Evolutionary conservation across 2,113 vertebrate species (phyloP).

Genomic region (Tonatia bakeri): DNA sequence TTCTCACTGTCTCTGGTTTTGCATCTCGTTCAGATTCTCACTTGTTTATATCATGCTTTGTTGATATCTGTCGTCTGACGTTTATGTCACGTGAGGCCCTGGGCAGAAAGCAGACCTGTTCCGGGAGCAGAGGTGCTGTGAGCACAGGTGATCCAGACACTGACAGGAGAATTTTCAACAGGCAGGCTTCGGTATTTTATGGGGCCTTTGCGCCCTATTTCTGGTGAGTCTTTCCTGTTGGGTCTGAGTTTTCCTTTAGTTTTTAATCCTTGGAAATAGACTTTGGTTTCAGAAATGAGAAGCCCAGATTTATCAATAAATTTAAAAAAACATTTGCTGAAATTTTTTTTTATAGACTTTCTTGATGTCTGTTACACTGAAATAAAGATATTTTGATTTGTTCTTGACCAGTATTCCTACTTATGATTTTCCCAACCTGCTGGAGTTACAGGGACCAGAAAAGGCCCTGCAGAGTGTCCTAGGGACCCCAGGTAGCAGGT

Average conservation of each 20-base stretch:
- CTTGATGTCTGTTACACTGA: background rate
- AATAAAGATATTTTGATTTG: background rate
- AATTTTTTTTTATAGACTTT: background rate
- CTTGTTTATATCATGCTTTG: background rate
- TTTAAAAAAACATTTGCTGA: background rate
- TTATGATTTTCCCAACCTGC: background rate
- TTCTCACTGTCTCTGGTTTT: background rate
- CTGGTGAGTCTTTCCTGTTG: background rate
- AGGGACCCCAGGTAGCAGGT: background rate
- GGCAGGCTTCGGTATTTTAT: accelerated
- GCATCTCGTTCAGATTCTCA: background rate
- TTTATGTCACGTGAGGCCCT: background rate
- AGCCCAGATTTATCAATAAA: background rate
- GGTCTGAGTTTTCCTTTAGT: background rate
- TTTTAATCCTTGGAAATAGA: background rate
- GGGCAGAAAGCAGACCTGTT: background rate
- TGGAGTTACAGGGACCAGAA: background rate
- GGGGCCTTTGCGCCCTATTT: background rate
- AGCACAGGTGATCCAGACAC: accelerated
- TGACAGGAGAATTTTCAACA: accelerated
- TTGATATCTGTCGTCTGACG: background rate
- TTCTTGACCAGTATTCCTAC: background rate
- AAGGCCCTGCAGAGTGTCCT: background rate
- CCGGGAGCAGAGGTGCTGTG: accelerated
- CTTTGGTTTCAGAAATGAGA: constrained; percentile 28